These are phyloP conservation scores for Eumerus sabulonum DNA, from an alignment of 2,888 invertebrate species.

Conservation along the genomic window DNA sequence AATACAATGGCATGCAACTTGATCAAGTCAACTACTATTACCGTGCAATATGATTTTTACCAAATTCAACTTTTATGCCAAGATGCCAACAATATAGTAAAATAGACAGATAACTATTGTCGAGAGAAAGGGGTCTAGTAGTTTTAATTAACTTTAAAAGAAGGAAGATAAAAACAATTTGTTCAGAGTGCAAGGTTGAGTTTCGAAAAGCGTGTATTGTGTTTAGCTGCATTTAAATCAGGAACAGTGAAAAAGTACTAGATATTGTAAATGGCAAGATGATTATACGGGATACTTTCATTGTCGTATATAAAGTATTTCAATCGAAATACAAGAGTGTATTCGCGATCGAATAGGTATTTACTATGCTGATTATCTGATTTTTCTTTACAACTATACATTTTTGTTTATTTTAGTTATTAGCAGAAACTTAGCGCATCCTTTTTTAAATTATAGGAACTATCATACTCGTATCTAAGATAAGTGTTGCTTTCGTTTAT, in stretches of 20 bases:
- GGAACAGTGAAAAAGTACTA: conserved; percentile 35
- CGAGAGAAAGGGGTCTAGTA: not conserved
- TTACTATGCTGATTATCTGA: no score
- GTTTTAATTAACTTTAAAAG: conserved; percentile 8
- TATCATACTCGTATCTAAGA: conserved; percentile 47
- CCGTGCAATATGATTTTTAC: conserved; percentile 41
- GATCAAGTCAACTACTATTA: conserved; percentile 33
- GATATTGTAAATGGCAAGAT: conserved; percentile 50
- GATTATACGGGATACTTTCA: conserved; percentile 19
- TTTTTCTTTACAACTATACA: not conserved
- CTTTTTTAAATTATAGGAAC: conserved; percentile 49
- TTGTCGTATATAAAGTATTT: conserved; percentile 39
- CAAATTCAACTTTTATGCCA: conserved; percentile 27
- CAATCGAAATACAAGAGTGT: conserved; percentile 53
- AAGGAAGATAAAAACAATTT: conserved; percentile 11
- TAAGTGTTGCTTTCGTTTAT: conserved; percentile 21
- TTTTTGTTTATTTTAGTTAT: conserved; percentile 41
- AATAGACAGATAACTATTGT: no score
- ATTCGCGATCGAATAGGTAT: conserved; percentile 29
- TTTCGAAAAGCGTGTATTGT: conserved; percentile 53
- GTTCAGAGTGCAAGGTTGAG: conserved; percentile 52
- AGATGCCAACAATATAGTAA: conserved; percentile 22
- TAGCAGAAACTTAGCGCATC: conserved; percentile 68
- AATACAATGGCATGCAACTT: conserved; percentile 45
- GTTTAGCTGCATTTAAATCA: conserved; percentile 54